These are phyloP conservation scores for Cyclina sinensis DNA, from an alignment of 1,140 invertebrate species.

Conservation along the genomic window DNA sequence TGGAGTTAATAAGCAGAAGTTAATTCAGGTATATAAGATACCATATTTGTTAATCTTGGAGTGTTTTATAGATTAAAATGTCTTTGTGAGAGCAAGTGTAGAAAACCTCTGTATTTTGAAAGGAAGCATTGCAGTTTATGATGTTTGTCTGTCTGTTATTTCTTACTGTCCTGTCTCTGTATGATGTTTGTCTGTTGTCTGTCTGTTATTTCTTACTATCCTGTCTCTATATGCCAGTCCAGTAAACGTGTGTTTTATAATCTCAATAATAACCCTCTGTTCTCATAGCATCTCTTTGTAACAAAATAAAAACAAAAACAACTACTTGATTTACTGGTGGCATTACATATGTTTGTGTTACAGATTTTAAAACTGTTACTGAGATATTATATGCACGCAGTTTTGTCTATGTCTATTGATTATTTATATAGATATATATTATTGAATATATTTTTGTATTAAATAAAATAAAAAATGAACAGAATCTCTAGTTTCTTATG, in stretches of 20 bases:
- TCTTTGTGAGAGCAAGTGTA: too few relatives aligned
- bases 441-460: conserved; percentile 49
- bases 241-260: too few relatives aligned
- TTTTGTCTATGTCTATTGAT: conserved; percentile 26
- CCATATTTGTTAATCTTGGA: too few relatives aligned
- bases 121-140: neutral
- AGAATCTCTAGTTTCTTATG: neutral
- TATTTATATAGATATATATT: conserved; percentile 35
- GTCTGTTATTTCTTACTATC: neutral
- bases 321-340: neutral
- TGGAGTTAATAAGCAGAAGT: too few relatives aligned
- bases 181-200: too few relatives aligned
- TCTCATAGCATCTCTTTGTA: neutral
- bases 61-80: too few relatives aligned
- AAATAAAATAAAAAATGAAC: neutral
- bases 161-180: neutral
- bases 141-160: neutral
- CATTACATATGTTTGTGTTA: neutral
- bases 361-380: neutral
- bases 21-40: too few relatives aligned
- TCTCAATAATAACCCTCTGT: too few relatives aligned
- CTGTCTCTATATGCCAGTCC: neutral
- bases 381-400: conserved; percentile 3
- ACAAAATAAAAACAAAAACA: neutral
- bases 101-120: too few relatives aligned